A percentile compares a stretch with the other conserved stretches of the same genome.
These are phyloP conservation scores for Hydrotaea diabolus DNA, from an alignment of 2,888 invertebrate genomes.

Conservation along the genomic window DNA sequence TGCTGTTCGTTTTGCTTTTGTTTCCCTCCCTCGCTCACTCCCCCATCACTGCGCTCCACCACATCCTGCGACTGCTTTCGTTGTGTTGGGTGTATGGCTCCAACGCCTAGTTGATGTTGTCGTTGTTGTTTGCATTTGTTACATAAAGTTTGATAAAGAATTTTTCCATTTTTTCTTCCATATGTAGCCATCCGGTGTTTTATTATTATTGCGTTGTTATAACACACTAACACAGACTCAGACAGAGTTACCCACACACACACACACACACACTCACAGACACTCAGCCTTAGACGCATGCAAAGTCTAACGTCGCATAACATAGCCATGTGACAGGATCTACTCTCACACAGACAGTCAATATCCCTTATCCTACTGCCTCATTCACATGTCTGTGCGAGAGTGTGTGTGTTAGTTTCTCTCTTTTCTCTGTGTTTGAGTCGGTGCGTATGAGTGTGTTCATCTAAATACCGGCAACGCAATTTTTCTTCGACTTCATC, in stretches of 20 bases:
- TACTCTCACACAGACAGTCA: not conserved
- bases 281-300: no score
- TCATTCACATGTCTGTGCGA: not conserved
- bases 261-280: not conserved
- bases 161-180: conserved; percentile 42
- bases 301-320: no score
- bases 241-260: not conserved
- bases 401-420: not conserved
- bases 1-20: not conserved
- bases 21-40: not conserved
- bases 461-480: conserved; percentile 64
- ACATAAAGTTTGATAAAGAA: conserved; percentile 38
- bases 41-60: not conserved
- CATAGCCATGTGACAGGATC: no score
- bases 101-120: not conserved
- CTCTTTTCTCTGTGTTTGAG: not conserved
- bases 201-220: conserved; percentile 72
- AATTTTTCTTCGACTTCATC: conserved; percentile 34
- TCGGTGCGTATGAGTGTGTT: not conserved
- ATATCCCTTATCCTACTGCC: not conserved
- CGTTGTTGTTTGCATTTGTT: conserved; percentile 18
- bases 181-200: conserved; percentile 42
- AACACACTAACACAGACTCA: conserved; percentile 37
- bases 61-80: not conserved
- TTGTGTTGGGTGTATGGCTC: not conserved